Evolutionary conservation across 2,113 vertebrate species (phyloP), one percentile per base, ranked within the genome.

Genomic region (Oryzias woworae): DNA sequence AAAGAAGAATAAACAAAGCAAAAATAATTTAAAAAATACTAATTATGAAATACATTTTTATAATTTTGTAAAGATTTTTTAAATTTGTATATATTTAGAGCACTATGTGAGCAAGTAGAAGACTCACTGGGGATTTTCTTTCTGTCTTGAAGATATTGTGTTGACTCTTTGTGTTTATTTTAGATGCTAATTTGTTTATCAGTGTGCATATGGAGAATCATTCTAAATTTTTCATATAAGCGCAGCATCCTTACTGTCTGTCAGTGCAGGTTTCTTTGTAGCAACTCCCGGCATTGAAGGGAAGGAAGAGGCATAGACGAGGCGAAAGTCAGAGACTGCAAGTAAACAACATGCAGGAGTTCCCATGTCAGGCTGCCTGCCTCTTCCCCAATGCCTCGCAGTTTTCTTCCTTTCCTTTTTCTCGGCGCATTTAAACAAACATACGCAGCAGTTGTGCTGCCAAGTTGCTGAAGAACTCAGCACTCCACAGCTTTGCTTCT

Each of bases 321-420:
- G 60, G 71, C 81, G 69, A 53, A 79, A 78, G 81, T 81, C 71
- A 57, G 72, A 85, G 68, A 65, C 78, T 73, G 73, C 61, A 43
- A 83, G 80, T 82, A 88, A 89, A 90, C 84, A 90, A 82, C 71
- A 74, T 65, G 73, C 83, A 75, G 76, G 75, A 72, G 65, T 68
- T 71, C 55, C 70, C 65, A 65, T 83, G 86, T 88, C 88, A 83
- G 79, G 73, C 70, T 78, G 13, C 58, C 65, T 53, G 46, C 72
- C 45, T 65, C 58, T 81, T 68, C 66, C 69, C 70, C 61, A 50
- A 66, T 50, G 51, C 66, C 44, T 51, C 20, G 49, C 45, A 52
- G 53, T 69, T 72, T 69, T 70, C 62, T 77, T 55, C 60, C 58
- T 69, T 71, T 73, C 62, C 66, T 75, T 75, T 76, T 73, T 69